Base-by-base conservation (phyloP, 2,797 vertebrate genomes). In the Orestias chungarensis region DNA sequence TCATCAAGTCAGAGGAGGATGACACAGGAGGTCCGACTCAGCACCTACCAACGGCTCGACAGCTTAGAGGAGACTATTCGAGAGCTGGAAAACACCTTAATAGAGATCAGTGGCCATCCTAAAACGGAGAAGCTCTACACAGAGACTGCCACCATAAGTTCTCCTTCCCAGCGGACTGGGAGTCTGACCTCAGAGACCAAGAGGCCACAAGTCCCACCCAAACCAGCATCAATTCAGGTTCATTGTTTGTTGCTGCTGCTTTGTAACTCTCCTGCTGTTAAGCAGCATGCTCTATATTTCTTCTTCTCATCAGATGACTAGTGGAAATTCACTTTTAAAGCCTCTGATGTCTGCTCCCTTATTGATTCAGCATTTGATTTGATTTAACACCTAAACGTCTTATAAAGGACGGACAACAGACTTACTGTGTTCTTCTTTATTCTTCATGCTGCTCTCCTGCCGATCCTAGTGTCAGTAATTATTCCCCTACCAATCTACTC, bases 21-120 rank as follows among this genome's bases (percentile, higher is more conserved):
- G 27, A 66, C 71, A 3, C 83, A 87, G 55, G 95, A 95, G 75
- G 91, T 97, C 69, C 93, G 88, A 0, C 89, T 69, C 73, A 95
- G 88, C 80, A 94, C 96, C 0, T 97, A 94, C 87, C 91, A 82
- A 85, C 91, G 92, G 1, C 87, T 97, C 88, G 96, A 97, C 84
- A 97, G 96, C 87, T 92, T 99, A 84, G 97, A 99, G 85, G 97
- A 99, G 86, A 98, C 95, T 0, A 96, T 99, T 72, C 92, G 91
- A 2, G 95, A 97, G 87, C 93, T 99, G 87, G 97, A 99, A 82
- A 94, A 94, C 75, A 95, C 96, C 64, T 90, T 99, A 85, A 94
- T 89, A 33, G 94, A 97, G 91, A 95, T 99, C 86, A 86, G 94
- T 46, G 87, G 91, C 52, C 93, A 94, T 27, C 84, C 94, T 3